Conservation (phyloP, 2,113 vertebrate genomes). For the Malurus cyaneus region DNA sequence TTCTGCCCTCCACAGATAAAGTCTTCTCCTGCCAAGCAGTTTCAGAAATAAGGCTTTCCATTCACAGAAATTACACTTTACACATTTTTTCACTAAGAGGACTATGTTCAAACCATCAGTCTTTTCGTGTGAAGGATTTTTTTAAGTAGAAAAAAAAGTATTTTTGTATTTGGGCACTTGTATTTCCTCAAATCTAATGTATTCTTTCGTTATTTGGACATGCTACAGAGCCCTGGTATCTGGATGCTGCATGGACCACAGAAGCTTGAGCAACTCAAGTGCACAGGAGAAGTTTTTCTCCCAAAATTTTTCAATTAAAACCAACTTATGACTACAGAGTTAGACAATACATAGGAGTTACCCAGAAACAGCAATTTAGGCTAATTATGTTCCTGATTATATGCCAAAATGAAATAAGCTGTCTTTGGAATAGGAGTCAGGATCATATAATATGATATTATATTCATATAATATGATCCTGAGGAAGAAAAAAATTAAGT, state of each 20-base stretch:
- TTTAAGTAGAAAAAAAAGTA: neutral
- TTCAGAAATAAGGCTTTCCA: neutral
- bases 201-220: neutral
- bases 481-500: neutral
- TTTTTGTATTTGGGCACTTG: neutral
- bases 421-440: too few relatives aligned
- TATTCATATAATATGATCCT: neutral
- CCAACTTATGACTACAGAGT: neutral
- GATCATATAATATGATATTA: too few relatives aligned
- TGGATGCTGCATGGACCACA: neutral
- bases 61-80: neutral
- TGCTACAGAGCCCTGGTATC: neutral
- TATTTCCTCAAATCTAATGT: neutral
- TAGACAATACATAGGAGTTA: neutral
- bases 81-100: neutral
- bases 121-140: neutral
- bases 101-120: neutral
- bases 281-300: neutral
- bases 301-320: neutral
- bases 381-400: neutral
- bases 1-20: neutral
- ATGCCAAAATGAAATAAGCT: too few relatives aligned
- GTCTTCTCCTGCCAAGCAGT: neutral
- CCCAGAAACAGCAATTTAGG: neutral
- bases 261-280: neutral